phyloP scores from a whole-genome alignment of 2,797 vertebrate species.

The Melopsittacus undulatus region DNA sequence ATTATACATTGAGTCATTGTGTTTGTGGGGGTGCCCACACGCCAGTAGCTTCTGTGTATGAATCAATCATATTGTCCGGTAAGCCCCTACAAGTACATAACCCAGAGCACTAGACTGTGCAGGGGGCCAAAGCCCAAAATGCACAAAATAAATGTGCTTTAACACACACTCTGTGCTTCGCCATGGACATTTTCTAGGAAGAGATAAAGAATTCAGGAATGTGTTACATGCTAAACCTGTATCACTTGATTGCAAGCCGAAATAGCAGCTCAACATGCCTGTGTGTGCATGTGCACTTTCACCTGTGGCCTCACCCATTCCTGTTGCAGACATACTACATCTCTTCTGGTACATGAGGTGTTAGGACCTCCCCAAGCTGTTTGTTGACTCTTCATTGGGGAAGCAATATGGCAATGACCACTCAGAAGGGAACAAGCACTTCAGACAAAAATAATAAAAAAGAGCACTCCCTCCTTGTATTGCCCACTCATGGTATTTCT shows the following conservation, averaged over 20 bases:
- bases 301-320: rapidly evolving
- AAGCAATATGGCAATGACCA: rapidly evolving
- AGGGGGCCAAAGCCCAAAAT: neutral
- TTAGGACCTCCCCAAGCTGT: neutral
- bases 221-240: neutral
- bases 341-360: rapidly evolving
- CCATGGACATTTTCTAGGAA: neutral
- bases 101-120: neutral
- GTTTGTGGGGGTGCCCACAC: neutral
- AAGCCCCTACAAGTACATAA: neutral
- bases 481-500: neutral
- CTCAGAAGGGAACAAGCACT: neutral
- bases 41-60: neutral
- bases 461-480: neutral
- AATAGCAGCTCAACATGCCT: rapidly evolving
- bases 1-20: constrained; percentile 11
- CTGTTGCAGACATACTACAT: neutral
- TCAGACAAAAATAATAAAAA: neutral
- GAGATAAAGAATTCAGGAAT: neutral
- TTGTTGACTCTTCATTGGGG: neutral
- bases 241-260: neutral
- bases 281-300: rapidly evolving
- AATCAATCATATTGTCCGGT: neutral
- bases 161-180: neutral
- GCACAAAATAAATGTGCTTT: neutral